These are phyloP conservation scores for Sminthurides aquaticus DNA, from an alignment of 2,888 invertebrate genomes.

Conservation along the genomic window DNA sequence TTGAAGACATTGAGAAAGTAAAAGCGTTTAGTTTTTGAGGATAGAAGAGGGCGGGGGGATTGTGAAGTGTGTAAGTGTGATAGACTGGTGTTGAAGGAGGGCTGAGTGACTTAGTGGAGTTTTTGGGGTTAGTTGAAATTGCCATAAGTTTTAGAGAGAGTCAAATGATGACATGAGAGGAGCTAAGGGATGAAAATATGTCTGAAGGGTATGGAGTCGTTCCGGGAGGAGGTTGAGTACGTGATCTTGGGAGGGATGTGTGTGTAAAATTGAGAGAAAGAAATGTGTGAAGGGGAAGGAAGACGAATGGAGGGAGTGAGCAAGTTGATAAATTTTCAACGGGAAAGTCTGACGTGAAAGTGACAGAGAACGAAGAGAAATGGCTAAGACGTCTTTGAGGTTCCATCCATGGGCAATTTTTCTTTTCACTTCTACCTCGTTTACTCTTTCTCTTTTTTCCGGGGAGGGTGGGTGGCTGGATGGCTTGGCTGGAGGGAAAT, in stretches of 20 bases:
- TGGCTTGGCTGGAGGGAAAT: not conserved
- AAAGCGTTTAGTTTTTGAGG: not conserved
- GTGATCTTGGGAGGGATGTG: not conserved
- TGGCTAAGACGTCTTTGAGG: conserved; percentile 16
- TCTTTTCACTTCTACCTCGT: conserved; percentile 14
- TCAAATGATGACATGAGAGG: conserved; percentile 24
- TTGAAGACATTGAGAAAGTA: too few relatives aligned
- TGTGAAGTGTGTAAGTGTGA: too few relatives aligned
- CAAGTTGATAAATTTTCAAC: conserved; percentile 25
- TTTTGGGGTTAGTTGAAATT: conserved; percentile 9
- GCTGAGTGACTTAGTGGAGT: conserved; percentile 2
- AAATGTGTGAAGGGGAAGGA: conserved; percentile 15
- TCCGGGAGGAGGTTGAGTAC: not conserved
- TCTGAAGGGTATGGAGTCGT: conserved; percentile 6
- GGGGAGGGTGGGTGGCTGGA: too few relatives aligned
- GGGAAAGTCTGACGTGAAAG: conserved; percentile 15
- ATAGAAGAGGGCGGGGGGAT: not conserved
- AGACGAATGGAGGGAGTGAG: conserved; percentile 18
- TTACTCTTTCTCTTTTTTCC: conserved; percentile 4
- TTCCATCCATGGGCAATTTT: conserved; percentile 20
- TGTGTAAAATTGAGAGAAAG: conserved; percentile 7
- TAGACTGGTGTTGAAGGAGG: not conserved
- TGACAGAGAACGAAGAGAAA: conserved; percentile 23
- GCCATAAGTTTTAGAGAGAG: conserved; percentile 21
- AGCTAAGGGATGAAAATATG: conserved; percentile 20